Conservation (phyloP, 2,113 vertebrate species). For the Ptilorrhoa leucosticta region DNA sequence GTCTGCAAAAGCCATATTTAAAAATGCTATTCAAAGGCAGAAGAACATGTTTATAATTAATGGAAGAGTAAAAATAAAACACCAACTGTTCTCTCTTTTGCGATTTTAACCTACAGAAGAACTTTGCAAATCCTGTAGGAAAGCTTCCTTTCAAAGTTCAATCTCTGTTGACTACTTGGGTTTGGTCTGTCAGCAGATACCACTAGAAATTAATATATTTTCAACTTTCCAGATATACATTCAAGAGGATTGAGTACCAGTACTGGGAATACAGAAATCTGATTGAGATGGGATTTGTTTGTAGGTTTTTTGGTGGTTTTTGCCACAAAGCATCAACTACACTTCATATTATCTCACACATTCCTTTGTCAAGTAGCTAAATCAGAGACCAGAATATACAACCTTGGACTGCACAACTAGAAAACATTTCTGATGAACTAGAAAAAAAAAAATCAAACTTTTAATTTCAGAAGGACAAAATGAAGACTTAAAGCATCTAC, state of each 20-base stretch:
- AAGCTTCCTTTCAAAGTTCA: not conserved
- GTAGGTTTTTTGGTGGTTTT: rapidly evolving
- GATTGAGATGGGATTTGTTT: not conserved
- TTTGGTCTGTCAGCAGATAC: not conserved
- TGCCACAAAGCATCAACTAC: not conserved
- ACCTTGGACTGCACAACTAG: not conserved
- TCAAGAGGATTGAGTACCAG: not conserved
- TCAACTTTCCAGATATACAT: not conserved
- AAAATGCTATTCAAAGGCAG: not conserved
- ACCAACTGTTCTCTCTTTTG: not conserved
- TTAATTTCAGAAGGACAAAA: not conserved
- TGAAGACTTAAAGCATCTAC: not conserved
- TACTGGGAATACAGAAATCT: not conserved
- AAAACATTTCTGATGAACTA: not conserved
- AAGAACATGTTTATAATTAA: not conserved
- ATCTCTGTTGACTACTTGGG: not conserved
- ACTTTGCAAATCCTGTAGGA: not conserved
- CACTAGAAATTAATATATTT: not conserved
- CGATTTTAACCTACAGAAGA: not conserved
- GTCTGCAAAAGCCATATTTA: not conserved
- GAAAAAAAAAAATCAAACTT: not conserved
- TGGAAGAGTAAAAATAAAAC: not conserved
- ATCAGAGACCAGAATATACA: not conserved
- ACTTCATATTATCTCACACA: not conserved
- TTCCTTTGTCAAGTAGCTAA: not conserved